These are phyloP conservation scores for Noctua janthina DNA, from an alignment of 2,888 invertebrate species.

Conservation along the genomic window DNA sequence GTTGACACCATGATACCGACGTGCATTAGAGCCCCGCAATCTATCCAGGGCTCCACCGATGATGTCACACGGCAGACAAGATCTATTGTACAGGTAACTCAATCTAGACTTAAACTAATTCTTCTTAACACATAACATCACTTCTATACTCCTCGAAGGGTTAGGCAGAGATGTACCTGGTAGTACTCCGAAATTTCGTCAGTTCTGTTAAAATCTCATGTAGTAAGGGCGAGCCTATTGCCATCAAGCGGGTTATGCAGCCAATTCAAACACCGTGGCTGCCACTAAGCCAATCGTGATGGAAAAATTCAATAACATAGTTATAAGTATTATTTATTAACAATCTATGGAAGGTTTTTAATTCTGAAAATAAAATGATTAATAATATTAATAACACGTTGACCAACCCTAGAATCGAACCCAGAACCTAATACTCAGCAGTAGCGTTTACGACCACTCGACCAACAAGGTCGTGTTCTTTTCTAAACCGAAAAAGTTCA, in stretches of 20 bases:
- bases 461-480: background rate
- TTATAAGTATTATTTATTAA: too few species aligned
- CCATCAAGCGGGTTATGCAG: background rate
- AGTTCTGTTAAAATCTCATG: background rate
- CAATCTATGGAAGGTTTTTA: too few species aligned
- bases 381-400: background rate
- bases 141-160: background rate
- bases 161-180: background rate
- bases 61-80: constrained; percentile 93
- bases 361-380: too few species aligned
- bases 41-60: constrained; percentile 94
- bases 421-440: background rate
- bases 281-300: background rate
- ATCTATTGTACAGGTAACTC: constrained; percentile 92
- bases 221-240: background rate
- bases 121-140: background rate
- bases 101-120: constrained; percentile 12
- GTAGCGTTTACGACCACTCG: background rate
- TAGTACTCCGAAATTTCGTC: background rate
- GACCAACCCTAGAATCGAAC: background rate
- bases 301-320: background rate
- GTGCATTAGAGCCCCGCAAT: constrained; percentile 93
- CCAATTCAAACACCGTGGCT: background rate
- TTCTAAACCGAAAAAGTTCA: background rate
- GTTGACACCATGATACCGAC: constrained; percentile 91